Percentiles rank a stretch among this genome's conserved stretches.
Evolutionary conservation across 2,888 invertebrate species (phyloP).

Genomic region (Trissolcus japonicus): DNA sequence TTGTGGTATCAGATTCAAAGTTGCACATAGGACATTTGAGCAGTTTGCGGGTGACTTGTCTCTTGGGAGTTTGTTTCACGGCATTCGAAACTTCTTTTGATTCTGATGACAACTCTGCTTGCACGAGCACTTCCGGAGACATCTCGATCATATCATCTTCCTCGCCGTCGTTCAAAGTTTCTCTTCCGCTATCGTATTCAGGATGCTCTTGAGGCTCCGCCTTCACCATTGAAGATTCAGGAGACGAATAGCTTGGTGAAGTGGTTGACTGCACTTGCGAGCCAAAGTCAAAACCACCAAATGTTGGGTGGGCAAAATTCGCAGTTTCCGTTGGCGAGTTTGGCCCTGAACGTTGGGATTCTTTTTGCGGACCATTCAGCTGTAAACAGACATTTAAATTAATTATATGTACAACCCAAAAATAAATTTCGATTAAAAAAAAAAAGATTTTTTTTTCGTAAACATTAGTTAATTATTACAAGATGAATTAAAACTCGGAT

Average conservation of each 20-base stretch:
- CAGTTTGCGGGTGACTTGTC: slow-evolving; percentile 20
- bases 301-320: background rate
- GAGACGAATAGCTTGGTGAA: slow-evolving; percentile 3
- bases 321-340: background rate
- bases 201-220: slow-evolving; percentile 30
- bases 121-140: slow-evolving; percentile 40
- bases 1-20: slow-evolving; percentile 29
- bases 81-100: slow-evolving; percentile 1
- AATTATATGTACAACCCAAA: background rate
- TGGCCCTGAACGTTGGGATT: background rate
- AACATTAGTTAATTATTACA: too few species aligned
- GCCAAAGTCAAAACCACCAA: background rate
- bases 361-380: background rate
- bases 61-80: slow-evolving; percentile 14
- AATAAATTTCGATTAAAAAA: background rate
- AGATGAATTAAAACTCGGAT: too few species aligned
- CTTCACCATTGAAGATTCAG: slow-evolving; percentile 18
- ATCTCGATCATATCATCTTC: slow-evolving; percentile 40
- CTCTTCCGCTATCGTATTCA: slow-evolving; percentile 33
- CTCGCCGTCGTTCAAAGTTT: slow-evolving; percentile 29
- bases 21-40: slow-evolving; percentile 34
- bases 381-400: background rate
- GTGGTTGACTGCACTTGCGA: background rate
- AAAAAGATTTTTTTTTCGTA: background rate
- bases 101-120: slow-evolving; percentile 22